A percentile compares a stretch with the other conserved stretches of the same genome.
Evolutionary conservation across 2,797 vertebrate species (phyloP).

Genomic region (Mus caroli): DNA sequence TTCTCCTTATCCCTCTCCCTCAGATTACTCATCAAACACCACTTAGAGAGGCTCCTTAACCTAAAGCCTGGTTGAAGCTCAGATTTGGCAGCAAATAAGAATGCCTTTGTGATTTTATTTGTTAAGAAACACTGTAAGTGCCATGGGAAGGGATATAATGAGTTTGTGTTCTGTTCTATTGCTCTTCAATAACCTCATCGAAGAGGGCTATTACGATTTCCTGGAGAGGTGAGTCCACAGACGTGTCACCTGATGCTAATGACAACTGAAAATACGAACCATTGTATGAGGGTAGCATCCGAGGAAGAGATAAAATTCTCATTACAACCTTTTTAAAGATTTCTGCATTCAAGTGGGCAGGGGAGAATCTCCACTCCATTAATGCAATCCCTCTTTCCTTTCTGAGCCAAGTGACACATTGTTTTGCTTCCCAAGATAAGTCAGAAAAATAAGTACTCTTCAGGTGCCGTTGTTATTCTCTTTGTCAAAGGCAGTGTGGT

Average conservation of each 20-base stretch:
- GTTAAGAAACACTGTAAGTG: background rate
- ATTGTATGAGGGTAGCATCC: constrained; percentile 74
- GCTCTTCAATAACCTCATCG: constrained; percentile 59
- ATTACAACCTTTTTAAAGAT: constrained; percentile 77
- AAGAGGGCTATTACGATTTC: constrained; percentile 72
- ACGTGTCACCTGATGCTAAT: constrained; percentile 61
- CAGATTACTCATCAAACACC: constrained; percentile 28
- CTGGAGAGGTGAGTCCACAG: constrained; percentile 56
- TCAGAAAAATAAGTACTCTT: constrained; percentile 8
- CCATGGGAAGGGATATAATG: constrained; percentile 51
- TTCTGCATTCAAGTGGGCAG: constrained; percentile 62
- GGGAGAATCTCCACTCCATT: constrained; percentile 9
- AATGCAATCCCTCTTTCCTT: constrained; percentile 31
- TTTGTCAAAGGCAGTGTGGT: constrained; percentile 57
- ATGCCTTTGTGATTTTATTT: constrained; percentile 39
- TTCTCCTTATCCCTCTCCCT: constrained; percentile 39
- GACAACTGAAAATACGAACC: constrained; percentile 72
- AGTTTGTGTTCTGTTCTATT: constrained; percentile 60
- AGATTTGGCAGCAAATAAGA: background rate
- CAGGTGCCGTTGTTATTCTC: constrained; percentile 51
- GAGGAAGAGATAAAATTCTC: constrained; percentile 83
- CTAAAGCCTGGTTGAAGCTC: background rate
- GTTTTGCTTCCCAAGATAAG: constrained; percentile 70
- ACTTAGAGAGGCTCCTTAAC: constrained; percentile 4
- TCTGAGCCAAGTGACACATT: constrained; percentile 11